Percentiles rank a stretch among this genome's conserved stretches.
Evolutionary conservation across 2,888 invertebrate genomes (phyloP).

Genomic region (Digitonthophagus gazella): DNA sequence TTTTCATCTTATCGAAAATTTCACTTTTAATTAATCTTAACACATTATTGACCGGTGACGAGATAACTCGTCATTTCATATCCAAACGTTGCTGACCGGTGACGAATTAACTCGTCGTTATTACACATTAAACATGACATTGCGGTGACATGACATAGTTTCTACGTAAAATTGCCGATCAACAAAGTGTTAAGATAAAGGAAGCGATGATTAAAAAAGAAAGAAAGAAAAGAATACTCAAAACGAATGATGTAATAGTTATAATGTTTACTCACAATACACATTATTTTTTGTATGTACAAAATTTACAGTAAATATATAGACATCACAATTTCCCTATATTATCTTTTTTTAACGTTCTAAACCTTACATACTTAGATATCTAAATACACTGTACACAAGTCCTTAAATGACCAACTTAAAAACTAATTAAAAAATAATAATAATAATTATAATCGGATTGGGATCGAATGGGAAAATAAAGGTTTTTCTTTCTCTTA

Average conservation of each 20-base stretch:
- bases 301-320: slow-evolving; percentile 55
- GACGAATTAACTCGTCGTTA: too few relatives aligned
- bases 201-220: background rate
- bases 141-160: too few relatives aligned
- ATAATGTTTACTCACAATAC: slow-evolving; percentile 55
- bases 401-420: slow-evolving; percentile 45
- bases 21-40: too few relatives aligned
- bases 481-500: too few relatives aligned
- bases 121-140: too few relatives aligned
- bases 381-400: slow-evolving; percentile 54
- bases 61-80: too few relatives aligned
- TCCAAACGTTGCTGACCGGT: too few relatives aligned
- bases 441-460: background rate
- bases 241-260: slow-evolving; percentile 52
- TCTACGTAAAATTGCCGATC: too few relatives aligned
- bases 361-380: slow-evolving; percentile 45
- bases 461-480: slow-evolving; percentile 18
- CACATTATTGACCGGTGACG: too few relatives aligned
- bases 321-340: slow-evolving; percentile 56
- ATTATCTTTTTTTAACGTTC: slow-evolving; percentile 43
- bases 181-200: too few relatives aligned
- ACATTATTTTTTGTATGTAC: slow-evolving; percentile 55
- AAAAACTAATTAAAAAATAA: background rate
- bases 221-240: slow-evolving; percentile 17
- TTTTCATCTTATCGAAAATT: too few relatives aligned